Evolutionary conservation across 2,113 vertebrate species (phyloP).

Genomic region (Sarotherodon lohbergeri): DNA sequence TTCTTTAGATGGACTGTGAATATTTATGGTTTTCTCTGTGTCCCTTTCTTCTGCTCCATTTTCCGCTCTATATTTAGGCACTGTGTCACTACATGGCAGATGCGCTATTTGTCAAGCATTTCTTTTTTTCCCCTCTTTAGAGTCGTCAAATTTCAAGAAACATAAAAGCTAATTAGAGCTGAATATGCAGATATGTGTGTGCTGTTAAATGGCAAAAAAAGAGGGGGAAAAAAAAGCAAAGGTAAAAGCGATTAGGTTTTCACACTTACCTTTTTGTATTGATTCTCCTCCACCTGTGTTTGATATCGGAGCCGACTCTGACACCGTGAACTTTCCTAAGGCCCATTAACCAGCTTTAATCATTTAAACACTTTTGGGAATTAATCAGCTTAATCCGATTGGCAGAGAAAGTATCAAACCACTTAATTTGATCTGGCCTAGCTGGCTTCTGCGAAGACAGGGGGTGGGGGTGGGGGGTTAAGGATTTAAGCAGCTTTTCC

Average conservation of each 20-base stretch:
- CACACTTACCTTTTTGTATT: background rate
- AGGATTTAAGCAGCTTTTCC: constrained; percentile 57
- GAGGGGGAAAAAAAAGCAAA: fast-evolving
- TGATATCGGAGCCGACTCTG: constrained; percentile 25
- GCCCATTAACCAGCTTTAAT: constrained; percentile 65
- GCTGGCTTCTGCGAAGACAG: constrained; percentile 41
- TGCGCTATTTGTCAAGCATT: constrained; percentile 34
- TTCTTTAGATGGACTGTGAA: constrained; percentile 55
- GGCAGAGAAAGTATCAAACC: constrained; percentile 64
- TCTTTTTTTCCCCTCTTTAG: background rate
- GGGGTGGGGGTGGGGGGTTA: background rate
- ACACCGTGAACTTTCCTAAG: constrained; percentile 46
- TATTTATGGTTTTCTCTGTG: constrained; percentile 59
- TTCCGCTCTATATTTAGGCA: constrained; percentile 67
- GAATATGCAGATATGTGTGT: background rate
- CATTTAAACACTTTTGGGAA: constrained; percentile 65
- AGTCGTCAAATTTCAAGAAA: constrained; percentile 18
- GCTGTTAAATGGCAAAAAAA: background rate
- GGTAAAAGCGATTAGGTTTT: background rate
- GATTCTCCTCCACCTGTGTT: constrained; percentile 3
- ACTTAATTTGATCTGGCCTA: constrained; percentile 67
- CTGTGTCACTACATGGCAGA: constrained; percentile 49
- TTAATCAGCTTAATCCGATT: constrained; percentile 67
- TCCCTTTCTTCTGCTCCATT: constrained; percentile 66
- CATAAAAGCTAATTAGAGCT: background rate